These are phyloP conservation scores for Triplophysa dalaica DNA, from an alignment of 2,113 vertebrate species.

Conservation along the genomic window DNA sequence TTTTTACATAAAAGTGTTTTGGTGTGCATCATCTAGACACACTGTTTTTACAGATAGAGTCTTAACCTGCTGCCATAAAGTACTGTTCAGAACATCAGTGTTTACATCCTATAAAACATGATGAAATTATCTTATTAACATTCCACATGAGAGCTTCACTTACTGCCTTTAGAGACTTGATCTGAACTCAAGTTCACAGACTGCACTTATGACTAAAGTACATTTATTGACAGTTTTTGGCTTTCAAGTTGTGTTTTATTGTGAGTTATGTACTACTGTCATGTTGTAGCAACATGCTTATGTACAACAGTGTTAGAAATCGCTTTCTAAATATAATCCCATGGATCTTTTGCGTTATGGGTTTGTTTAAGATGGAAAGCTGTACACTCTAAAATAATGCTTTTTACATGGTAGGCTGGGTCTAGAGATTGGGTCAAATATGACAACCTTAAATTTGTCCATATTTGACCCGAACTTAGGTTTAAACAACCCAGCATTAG, in stretches of 20 bases:
- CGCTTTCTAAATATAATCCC: not conserved
- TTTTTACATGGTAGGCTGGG: no score
- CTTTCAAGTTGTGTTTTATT: not conserved
- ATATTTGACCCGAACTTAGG: no score
- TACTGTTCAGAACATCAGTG: conserved; percentile 4
- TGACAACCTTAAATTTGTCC: no score
- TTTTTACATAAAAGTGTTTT: not conserved
- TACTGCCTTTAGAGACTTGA: conserved; percentile 3
- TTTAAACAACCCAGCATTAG: no score
- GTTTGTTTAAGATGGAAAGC: not conserved
- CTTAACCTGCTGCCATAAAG: conserved; percentile 28
- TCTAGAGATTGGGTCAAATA: no score
- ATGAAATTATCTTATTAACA: not conserved
- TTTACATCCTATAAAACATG: not conserved
- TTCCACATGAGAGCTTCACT: not conserved
- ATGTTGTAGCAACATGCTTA: not conserved
- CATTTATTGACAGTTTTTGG: not conserved
- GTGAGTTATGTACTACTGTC: conserved; percentile 4
- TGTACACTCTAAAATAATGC: no score
- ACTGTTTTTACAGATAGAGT: conserved; percentile 6
- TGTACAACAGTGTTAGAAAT: not conserved
- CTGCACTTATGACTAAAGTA: not conserved
- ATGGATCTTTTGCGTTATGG: not conserved
- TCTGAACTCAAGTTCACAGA: not conserved
- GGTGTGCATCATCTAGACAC: conserved; percentile 3